Conservation (phyloP, 2,113 vertebrate genomes). For the Eulemur macaco region DNA sequence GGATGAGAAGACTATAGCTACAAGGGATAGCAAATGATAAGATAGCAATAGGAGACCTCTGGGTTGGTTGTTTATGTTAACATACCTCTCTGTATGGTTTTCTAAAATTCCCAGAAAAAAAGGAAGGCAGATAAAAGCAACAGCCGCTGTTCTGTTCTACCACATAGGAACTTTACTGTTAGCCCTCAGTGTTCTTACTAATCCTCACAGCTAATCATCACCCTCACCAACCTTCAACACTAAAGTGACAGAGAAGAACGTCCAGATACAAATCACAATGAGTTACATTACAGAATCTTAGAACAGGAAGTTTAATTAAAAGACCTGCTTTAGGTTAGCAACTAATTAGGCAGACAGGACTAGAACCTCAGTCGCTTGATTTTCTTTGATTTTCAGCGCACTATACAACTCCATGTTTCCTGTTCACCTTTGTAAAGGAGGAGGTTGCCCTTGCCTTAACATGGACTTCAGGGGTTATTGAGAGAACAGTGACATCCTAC, state of each 20-base stretch:
- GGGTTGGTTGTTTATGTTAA: neutral
- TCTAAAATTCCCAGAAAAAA: conserved; percentile 41
- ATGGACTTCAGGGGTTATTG: neutral
- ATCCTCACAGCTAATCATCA: neutral
- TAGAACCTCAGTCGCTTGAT: neutral
- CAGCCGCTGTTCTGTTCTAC: neutral
- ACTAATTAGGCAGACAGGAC: neutral
- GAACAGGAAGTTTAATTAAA: neutral
- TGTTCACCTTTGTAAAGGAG: conserved; percentile 9
- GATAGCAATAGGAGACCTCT: neutral
- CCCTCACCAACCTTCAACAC: neutral
- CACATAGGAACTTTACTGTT: neutral
- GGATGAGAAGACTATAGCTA: conserved; percentile 20
- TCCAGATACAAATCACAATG: neutral
- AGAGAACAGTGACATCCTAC: neutral
- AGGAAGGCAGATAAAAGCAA: neutral
- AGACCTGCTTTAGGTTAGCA: neutral
- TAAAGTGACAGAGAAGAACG: neutral
- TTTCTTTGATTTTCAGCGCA: neutral
- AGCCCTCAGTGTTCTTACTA: neutral
- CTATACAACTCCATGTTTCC: neutral
- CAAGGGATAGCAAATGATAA: neutral
- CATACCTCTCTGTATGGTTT: neutral
- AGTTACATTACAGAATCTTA: conserved; percentile 35
- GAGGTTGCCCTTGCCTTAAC: neutral